phyloP scores from a whole-genome alignment of 2,113 vertebrate species.

The Microtus ochrogaster region DNA sequence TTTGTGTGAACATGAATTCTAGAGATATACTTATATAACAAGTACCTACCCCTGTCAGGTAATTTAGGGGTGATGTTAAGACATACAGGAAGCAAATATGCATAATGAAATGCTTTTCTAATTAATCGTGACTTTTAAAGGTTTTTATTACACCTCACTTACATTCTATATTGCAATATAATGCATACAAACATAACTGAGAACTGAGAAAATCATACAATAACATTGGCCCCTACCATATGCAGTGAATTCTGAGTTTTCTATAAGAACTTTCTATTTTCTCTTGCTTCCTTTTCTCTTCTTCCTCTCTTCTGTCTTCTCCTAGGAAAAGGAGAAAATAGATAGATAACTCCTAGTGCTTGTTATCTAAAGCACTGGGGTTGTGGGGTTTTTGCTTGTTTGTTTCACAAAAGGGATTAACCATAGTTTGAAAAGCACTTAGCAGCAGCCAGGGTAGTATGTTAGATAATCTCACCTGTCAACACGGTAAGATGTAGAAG shows the following conservation, averaged over 20 bases:
- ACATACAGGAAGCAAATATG: constrained; percentile 25
- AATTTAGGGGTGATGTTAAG: constrained; percentile 7
- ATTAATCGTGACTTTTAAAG: constrained; percentile 15
- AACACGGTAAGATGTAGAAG: background rate
- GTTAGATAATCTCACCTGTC: background rate
- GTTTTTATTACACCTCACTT: constrained; percentile 9
- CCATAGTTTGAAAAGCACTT: background rate
- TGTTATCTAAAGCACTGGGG: background rate
- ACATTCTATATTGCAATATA: background rate
- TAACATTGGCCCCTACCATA: background rate
- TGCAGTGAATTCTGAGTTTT: background rate
- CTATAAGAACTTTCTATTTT: background rate
- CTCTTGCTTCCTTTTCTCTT: background rate
- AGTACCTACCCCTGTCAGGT: background rate
- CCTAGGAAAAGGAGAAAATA: too few species aligned
- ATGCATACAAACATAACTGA: background rate
- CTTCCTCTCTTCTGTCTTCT: background rate
- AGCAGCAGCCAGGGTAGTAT: background rate
- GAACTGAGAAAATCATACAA: background rate
- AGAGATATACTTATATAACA: background rate
- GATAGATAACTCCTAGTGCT: background rate
- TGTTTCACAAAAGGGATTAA: background rate
- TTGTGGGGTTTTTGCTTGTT: background rate
- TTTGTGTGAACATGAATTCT: background rate
- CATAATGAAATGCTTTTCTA: constrained; percentile 22